These are phyloP conservation scores for Gallirallus australis DNA, from an alignment of 2,797 vertebrate genomes.

Conservation along the genomic window DNA sequence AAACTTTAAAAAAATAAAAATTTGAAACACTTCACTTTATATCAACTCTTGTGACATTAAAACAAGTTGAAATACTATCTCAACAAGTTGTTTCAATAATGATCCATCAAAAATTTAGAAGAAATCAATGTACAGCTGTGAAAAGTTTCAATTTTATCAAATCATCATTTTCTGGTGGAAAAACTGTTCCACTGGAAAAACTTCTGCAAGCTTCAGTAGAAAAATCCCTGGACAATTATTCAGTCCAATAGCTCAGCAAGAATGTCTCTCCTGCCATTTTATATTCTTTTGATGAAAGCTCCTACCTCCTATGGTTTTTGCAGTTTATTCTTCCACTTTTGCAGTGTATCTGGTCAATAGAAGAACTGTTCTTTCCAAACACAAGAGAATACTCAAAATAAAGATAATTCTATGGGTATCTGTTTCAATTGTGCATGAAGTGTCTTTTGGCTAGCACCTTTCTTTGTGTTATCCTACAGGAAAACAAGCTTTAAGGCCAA, in stretches of 20 bases:
- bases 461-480: not conserved
- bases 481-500: constrained; percentile 16
- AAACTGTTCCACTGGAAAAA: constrained; percentile 45
- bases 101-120: constrained; percentile 28
- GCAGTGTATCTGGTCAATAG: constrained; percentile 23
- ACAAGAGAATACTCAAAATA: constrained; percentile 14
- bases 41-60: not conserved
- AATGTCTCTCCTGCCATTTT: constrained; percentile 29
- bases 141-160: constrained; percentile 48
- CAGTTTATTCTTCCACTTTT: constrained; percentile 39
- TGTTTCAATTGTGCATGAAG: constrained; percentile 1
- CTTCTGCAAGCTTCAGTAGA: constrained; percentile 19
- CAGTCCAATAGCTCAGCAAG: constrained; percentile 50
- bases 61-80: constrained; percentile 5
- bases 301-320: constrained; percentile 28
- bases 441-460: not conserved
- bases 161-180: constrained; percentile 49
- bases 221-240: constrained; percentile 37
- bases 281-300: constrained; percentile 62
- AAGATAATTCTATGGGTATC: not conserved
- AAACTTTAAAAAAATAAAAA: not conserved
- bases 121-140: constrained; percentile 12
- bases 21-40: not conserved
- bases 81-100: constrained; percentile 36
- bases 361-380: constrained; percentile 12